A percentile compares a stretch with the other conserved stretches of the same genome.
These are phyloP conservation scores for Ridgeia piscesae DNA, from an alignment of 1,140 invertebrate species.

Conservation along the genomic window DNA sequence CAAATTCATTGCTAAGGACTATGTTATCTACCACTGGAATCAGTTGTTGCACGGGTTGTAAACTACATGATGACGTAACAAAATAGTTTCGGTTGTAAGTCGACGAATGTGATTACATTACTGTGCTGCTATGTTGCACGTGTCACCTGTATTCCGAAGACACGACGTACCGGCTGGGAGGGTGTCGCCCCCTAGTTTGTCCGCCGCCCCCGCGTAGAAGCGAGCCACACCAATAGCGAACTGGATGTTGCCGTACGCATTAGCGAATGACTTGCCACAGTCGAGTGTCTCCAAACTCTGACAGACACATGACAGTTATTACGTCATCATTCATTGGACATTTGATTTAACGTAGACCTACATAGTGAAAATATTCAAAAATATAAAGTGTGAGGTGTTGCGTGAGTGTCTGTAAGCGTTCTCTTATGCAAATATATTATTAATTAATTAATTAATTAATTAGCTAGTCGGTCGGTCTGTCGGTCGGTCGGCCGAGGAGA, in stretches of 20 bases:
- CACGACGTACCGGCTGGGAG: constrained; percentile 71
- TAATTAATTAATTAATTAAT: not conserved
- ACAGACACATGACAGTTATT: not conserved
- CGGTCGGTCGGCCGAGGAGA: too few species aligned
- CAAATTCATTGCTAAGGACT: too few species aligned
- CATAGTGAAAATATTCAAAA: not conserved
- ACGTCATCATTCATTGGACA: not conserved
- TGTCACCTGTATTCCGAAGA: not conserved
- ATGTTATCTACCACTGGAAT: too few species aligned
- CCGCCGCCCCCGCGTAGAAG: constrained; percentile 89
- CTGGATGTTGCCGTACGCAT: constrained; percentile 54
- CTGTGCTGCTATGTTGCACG: too few species aligned
- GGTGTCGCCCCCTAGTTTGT: constrained; percentile 87
- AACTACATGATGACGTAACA: too few species aligned
- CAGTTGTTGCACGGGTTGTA: too few species aligned
- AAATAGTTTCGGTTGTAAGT: too few species aligned
- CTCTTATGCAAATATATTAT: not conserved
- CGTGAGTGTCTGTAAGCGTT: not conserved
- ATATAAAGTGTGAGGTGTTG: not conserved
- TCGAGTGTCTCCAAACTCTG: constrained; percentile 77
- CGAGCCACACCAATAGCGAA: constrained; percentile 65
- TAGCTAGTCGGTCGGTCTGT: not conserved
- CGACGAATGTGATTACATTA: too few species aligned
- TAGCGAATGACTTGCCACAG: constrained; percentile 81
- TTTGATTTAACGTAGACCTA: not conserved